Evolutionary conservation across 30 jellyfish, hydroid and myxozoan genomes (phyloP).

Genomic region (Cassiopea xamachana): DNA sequence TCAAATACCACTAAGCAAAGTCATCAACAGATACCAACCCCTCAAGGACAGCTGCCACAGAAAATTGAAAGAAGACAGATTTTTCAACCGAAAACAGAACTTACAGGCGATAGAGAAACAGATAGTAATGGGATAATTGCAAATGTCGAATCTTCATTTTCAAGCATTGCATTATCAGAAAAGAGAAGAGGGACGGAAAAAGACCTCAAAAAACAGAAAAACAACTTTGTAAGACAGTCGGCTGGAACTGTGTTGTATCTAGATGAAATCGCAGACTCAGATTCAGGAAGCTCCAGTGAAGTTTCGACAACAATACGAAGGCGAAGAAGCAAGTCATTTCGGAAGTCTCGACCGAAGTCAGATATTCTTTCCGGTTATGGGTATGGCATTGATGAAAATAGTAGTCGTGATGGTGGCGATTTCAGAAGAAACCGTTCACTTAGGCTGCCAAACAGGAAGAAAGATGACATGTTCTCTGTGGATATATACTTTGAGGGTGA

Average conservation of each 20-base stretch:
- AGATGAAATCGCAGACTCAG: constrained; percentile 66
- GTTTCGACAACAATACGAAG: constrained; percentile 21
- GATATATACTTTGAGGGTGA: constrained; percentile 51
- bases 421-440: constrained; percentile 42
- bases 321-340: constrained; percentile 51
- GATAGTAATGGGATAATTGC: constrained; percentile 42
- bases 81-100: neutral
- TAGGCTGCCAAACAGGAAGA: constrained; percentile 43
- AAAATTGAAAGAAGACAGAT: neutral
- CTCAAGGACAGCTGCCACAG: neutral
- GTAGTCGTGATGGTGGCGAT: neutral
- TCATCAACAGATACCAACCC: neutral
- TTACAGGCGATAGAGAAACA: neutral
- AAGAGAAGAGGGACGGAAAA: neutral
- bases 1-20: neutral
- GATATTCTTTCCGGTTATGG: constrained; percentile 22
- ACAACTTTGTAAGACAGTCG: constrained; percentile 27
- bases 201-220: neutral
- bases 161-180: constrained; percentile 10
- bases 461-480: constrained; percentile 70
- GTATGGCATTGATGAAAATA: neutral
- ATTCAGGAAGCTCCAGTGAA: constrained; percentile 63
- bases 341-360: constrained; percentile 74
- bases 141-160: constrained; percentile 59
- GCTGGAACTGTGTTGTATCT: constrained; percentile 63